Evolutionary conservation across 2,113 vertebrate genomes (phyloP).

Genomic region (Sminthopsis crassicaudata): DNA sequence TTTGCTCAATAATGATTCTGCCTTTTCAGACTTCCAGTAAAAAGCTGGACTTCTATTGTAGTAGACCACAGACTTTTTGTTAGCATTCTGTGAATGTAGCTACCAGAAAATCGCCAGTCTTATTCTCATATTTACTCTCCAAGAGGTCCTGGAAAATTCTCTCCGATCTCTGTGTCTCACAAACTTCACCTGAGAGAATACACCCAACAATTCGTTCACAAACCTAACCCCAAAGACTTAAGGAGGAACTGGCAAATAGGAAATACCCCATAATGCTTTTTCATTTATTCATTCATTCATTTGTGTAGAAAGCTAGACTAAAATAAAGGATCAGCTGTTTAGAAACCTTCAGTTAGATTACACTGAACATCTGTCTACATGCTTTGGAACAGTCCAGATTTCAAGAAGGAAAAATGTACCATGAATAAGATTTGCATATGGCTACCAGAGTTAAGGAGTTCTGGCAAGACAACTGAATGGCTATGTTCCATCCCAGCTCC

Average conservation of each 20-base stretch:
- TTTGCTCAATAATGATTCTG: background rate
- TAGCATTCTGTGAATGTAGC: background rate
- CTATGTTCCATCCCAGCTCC: background rate
- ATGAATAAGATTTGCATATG: background rate
- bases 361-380: background rate
- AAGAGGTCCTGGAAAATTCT: background rate
- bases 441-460: background rate
- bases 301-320: background rate
- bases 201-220: background rate
- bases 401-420: background rate
- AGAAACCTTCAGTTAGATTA: background rate
- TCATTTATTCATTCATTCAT: background rate
- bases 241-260: background rate
- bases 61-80: conserved; percentile 7
- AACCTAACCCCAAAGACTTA: background rate
- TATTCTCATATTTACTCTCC: background rate
- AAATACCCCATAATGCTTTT: background rate
- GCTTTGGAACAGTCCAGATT: background rate
- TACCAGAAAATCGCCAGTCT: background rate
- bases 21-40: conserved; percentile 28
- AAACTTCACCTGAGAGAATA: background rate
- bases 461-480: background rate
- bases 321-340: background rate
- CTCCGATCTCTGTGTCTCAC: background rate
- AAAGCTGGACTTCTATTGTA: conserved; percentile 41